Evolutionary conservation across 2,113 vertebrate species (phyloP).

Genomic region (Scartelaos histophorus): DNA sequence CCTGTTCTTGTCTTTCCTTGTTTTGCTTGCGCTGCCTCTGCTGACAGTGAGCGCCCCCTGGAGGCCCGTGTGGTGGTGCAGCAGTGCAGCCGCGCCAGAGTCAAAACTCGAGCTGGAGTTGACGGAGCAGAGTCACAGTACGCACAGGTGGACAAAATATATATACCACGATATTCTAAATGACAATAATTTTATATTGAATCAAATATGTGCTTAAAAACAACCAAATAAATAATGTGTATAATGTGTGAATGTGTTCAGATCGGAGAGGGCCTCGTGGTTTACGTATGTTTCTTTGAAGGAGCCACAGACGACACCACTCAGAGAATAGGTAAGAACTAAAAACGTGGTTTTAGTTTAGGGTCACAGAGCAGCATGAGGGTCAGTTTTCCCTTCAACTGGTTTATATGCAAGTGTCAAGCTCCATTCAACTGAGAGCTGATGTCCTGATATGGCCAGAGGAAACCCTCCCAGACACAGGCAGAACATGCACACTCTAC

Average conservation of each 20-base stretch:
- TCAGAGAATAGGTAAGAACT: constrained; percentile 81
- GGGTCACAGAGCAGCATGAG: too few species aligned
- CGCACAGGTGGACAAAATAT: too few species aligned
- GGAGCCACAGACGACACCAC: constrained; percentile 81
- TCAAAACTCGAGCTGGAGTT: constrained; percentile 78
- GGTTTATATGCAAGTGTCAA: too few species aligned
- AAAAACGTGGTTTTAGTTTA: background rate
- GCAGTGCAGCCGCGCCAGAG: constrained; percentile 78
- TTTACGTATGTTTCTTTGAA: constrained; percentile 89
- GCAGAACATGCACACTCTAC: too few species aligned
- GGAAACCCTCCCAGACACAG: too few species aligned
- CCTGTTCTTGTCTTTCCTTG: background rate
- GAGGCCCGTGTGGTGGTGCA: constrained; percentile 80
- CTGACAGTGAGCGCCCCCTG: background rate
- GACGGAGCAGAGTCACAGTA: constrained; percentile 75
- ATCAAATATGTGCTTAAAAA: too few species aligned
- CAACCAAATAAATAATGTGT: background rate
- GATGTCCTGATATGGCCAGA: too few species aligned
- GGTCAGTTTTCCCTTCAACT: too few species aligned
- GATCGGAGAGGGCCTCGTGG: constrained; percentile 84
- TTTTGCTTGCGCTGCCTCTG: background rate
- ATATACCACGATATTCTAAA: too few species aligned
- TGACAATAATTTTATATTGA: too few species aligned
- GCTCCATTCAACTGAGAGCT: too few species aligned
- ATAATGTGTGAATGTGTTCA: constrained; percentile 47